Percentiles rank a stretch among this genome's conserved stretches.
phyloP scores from a whole-genome alignment of 2,888 invertebrate species.

The Nomada hirtipes region DNA sequence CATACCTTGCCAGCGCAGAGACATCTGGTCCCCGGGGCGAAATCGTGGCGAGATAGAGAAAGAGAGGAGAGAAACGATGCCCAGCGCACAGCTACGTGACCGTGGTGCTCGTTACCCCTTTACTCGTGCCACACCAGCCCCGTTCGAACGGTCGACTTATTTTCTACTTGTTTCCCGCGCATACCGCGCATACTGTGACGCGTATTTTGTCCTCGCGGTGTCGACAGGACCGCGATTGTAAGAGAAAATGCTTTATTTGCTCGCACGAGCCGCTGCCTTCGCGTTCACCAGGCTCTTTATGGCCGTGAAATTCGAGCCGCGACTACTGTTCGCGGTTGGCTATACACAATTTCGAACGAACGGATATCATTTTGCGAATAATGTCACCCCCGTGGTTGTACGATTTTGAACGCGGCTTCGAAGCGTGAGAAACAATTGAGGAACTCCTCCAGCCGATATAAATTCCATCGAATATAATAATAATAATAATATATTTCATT shows the following conservation, averaged over 20 bases:
- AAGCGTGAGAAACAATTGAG: neutral
- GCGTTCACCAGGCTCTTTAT: neutral
- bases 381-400: no score
- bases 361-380: no score
- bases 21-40: conserved; percentile 29
- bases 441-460: no score
- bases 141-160: neutral
- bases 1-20: conserved; percentile 31
- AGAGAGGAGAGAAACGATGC: neutral
- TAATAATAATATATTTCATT: no score
- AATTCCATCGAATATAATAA: no score
- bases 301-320: conserved; percentile 36
- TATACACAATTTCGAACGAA: no score
- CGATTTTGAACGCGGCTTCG: neutral
- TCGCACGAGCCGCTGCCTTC: neutral
- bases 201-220: conserved; percentile 28
- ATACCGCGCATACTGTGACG: conserved; percentile 17
- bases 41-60: conserved; percentile 29
- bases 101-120: conserved; percentile 23
- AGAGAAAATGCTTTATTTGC: conserved; percentile 33
- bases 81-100: conserved; percentile 23
- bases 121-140: neutral
- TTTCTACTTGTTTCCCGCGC: neutral
- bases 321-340: conserved; percentile 31
- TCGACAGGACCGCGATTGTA: conserved; percentile 37